phyloP scores from a whole-genome alignment of 2,797 vertebrate genomes.

The Gymnocypris eckloni region DNA sequence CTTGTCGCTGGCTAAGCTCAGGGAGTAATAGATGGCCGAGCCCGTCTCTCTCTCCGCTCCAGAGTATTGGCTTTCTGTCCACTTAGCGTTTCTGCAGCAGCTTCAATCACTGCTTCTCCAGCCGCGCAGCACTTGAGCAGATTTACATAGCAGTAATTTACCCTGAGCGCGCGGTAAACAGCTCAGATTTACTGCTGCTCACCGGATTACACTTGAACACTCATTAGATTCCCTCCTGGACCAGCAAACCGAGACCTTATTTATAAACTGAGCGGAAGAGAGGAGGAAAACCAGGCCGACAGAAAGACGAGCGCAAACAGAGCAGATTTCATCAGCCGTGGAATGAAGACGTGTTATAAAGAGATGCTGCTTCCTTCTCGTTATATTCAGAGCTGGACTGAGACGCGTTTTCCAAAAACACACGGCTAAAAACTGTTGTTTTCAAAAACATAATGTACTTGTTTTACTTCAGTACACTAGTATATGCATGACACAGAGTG shows the following conservation, averaged over 20 bases:
- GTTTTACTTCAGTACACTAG: no score
- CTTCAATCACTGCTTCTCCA: conserved; percentile 79
- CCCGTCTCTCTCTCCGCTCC: conserved; percentile 60
- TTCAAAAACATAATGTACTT: not conserved
- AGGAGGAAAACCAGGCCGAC: not conserved
- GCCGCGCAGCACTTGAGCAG: conserved; percentile 74
- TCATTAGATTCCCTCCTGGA: conserved; percentile 73
- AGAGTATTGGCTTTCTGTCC: conserved; percentile 78
- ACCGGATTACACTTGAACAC: conserved; percentile 79
- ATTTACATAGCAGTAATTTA: conserved; percentile 84
- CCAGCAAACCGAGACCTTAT: conserved; percentile 59
- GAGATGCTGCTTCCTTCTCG: not conserved
- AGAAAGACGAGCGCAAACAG: not conserved
- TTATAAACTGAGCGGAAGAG: not conserved
- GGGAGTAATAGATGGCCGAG: conserved; percentile 6
- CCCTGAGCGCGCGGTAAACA: conserved; percentile 75
- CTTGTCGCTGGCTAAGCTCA: conserved; percentile 17
- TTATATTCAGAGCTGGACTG: not conserved
- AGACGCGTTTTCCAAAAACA: not conserved
- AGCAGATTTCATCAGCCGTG: not conserved
- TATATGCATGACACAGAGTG: no score
- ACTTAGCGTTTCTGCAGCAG: conserved; percentile 74
- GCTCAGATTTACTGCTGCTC: conserved; percentile 74
- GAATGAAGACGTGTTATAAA: not conserved
- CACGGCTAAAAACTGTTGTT: not conserved